Percentiles rank a stretch among this genome's conserved stretches.
These are phyloP conservation scores for Zele albiditarsus DNA, from an alignment of 2,888 invertebrate genomes.

Conservation along the genomic window DNA sequence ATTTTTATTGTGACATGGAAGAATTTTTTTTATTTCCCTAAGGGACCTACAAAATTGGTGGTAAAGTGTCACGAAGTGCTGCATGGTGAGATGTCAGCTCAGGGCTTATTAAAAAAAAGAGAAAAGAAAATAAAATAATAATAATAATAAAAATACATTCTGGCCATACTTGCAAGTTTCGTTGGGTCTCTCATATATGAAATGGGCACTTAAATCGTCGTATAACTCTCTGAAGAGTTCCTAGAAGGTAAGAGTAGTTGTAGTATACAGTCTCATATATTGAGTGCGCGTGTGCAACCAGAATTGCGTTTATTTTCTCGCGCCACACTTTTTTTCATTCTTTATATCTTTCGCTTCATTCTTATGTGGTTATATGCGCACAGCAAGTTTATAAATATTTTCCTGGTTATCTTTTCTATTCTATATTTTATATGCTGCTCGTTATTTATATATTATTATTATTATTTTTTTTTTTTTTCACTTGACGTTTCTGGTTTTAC, in stretches of 20 bases:
- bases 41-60: not conserved
- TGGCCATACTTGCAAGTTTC: constrained; percentile 31
- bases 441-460: no score
- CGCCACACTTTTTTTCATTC: constrained; percentile 23
- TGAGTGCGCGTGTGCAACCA: constrained; percentile 23
- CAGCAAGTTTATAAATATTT: constrained; percentile 46
- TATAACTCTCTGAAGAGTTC: constrained; percentile 49
- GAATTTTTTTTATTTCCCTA: not conserved
- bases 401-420: not conserved
- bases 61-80: not conserved
- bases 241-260: constrained; percentile 42
- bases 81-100: not conserved
- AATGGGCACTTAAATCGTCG: constrained; percentile 54
- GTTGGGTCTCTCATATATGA: constrained; percentile 39
- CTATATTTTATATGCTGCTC: not conserved
- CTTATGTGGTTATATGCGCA: not conserved
- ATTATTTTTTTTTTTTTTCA: constrained; percentile 14
- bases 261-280: constrained; percentile 26
- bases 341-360: not conserved
- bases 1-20: not conserved
- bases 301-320: constrained; percentile 42
- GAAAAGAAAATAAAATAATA: not conserved
- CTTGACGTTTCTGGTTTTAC: constrained; percentile 12
- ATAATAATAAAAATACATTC: not conserved
- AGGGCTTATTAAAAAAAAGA: constrained; percentile 33